Conservation (phyloP, 37 sponge, comb jelly and placozoan species). For the Chondrosia reniformis region DNA sequence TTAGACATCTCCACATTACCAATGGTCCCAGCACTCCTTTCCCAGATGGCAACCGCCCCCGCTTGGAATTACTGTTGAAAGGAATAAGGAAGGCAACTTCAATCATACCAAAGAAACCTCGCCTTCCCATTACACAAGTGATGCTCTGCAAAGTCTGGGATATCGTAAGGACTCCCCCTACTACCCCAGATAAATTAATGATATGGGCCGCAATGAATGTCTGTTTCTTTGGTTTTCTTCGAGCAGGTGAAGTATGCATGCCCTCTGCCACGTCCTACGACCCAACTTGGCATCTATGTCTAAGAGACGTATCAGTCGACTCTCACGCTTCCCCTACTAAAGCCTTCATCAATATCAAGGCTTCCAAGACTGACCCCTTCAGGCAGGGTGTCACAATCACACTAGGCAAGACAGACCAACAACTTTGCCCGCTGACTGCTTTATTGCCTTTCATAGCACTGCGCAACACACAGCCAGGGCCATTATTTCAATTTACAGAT, state of each 20-base stretch:
- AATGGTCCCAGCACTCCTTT: not conserved
- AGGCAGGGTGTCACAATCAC: conserved; percentile 18
- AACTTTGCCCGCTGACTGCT: conserved; percentile 32
- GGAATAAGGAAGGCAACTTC: no score
- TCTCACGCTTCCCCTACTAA: not conserved
- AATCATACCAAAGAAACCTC: no score
- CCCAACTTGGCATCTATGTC: not conserved
- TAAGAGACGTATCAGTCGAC: conserved; percentile 20
- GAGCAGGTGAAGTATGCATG: conserved; percentile 15
- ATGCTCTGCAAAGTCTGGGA: no score
- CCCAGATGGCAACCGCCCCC: conserved; percentile 26
- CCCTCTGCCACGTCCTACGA: conserved; percentile 1
- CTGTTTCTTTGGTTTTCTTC: conserved; percentile 37
- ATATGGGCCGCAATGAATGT: conserved; percentile 40
- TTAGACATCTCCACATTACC: not conserved
- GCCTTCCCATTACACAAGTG: no score
- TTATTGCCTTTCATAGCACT: conserved; percentile 23
- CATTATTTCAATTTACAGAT: conserved; percentile 18
- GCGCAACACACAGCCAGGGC: conserved; percentile 6
- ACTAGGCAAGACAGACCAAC: conserved; percentile 18
- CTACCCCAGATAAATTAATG: conserved; percentile 1
- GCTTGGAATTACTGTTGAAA: conserved; percentile 25
- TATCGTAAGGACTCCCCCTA: no score
- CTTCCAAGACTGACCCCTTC: conserved; percentile 35
- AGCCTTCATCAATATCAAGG: not conserved